phyloP scores from a whole-genome alignment of 2,888 invertebrate species.

The Nomada flava region DNA sequence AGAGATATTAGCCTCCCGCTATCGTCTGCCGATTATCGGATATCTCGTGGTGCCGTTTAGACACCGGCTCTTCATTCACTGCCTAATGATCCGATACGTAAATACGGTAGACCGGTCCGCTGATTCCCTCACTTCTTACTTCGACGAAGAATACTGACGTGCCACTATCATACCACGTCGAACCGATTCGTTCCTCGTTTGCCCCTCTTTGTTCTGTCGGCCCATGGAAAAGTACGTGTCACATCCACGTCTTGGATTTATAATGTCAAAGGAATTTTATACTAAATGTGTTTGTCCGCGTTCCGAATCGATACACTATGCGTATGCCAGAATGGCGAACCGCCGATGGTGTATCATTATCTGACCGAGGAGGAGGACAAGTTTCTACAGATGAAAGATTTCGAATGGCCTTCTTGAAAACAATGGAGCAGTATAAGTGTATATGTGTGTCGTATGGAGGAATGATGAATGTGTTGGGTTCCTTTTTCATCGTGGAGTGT shows the following conservation, averaged over 20 bases:
- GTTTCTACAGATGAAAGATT: no score
- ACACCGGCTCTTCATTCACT: conserved; percentile 48
- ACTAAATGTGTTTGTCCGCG: background rate
- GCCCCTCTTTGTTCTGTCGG: conserved; percentile 29
- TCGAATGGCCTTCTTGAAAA: no score
- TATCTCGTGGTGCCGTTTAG: conserved; percentile 26
- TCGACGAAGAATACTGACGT: conserved; percentile 17
- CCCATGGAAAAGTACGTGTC: conserved; percentile 45
- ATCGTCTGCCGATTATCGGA: conserved; percentile 39
- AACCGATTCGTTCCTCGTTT: conserved; percentile 32
- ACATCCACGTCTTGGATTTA: background rate
- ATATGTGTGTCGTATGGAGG: no score
- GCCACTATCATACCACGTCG: background rate
- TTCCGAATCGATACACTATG: background rate
- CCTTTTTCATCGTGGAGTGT: no score
- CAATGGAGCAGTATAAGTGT: no score
- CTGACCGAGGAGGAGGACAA: no score
- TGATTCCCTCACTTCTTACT: conserved; percentile 50
- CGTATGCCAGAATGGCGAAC: no score
- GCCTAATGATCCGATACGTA: conserved; percentile 39
- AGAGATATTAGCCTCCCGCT: conserved; percentile 6
- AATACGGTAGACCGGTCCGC: conserved; percentile 9
- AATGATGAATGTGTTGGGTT: no score
- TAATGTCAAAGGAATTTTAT: background rate
- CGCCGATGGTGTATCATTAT: no score